These are phyloP conservation scores for Elaphurus davidianus DNA, from an alignment of 2,113 vertebrate species.

Conservation along the genomic window DNA sequence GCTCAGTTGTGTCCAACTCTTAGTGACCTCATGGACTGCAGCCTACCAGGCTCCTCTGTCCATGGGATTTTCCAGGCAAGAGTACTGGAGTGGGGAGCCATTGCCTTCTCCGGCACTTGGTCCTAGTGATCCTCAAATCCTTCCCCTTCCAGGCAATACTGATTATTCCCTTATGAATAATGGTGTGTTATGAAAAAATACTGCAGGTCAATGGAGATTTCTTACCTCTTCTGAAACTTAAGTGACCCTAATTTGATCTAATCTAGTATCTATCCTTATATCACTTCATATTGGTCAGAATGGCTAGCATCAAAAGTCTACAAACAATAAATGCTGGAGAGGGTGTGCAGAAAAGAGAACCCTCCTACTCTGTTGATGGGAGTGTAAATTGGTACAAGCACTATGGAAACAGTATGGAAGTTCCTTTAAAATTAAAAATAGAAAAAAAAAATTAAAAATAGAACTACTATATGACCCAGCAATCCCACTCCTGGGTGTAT, in stretches of 20 bases:
- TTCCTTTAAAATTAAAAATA: neutral
- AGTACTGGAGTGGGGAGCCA: no score
- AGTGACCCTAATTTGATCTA: neutral
- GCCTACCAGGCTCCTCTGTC: no score
- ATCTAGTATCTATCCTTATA: neutral
- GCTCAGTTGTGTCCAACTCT: no score
- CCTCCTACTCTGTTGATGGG: neutral
- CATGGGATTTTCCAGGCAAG: no score
- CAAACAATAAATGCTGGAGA: neutral
- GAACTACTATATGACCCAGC: neutral
- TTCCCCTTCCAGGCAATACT: neutral
- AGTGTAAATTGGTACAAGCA: neutral
- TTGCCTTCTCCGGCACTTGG: neutral
- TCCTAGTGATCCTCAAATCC: neutral
- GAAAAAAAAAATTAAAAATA: neutral
- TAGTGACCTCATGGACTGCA: no score
- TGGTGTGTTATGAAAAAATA: neutral
- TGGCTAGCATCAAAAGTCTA: neutral
- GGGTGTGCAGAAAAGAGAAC: neutral
- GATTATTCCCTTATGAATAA: neutral
- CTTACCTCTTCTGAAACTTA: neutral
- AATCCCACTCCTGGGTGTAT: neutral
- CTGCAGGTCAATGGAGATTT: neutral
- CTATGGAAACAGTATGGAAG: neutral
- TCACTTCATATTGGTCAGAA: neutral